Evolutionary conservation across 2,888 invertebrate species (phyloP), one percentile per base, ranked within the genome.

Genomic region (Scaptomyza reducta): DNA sequence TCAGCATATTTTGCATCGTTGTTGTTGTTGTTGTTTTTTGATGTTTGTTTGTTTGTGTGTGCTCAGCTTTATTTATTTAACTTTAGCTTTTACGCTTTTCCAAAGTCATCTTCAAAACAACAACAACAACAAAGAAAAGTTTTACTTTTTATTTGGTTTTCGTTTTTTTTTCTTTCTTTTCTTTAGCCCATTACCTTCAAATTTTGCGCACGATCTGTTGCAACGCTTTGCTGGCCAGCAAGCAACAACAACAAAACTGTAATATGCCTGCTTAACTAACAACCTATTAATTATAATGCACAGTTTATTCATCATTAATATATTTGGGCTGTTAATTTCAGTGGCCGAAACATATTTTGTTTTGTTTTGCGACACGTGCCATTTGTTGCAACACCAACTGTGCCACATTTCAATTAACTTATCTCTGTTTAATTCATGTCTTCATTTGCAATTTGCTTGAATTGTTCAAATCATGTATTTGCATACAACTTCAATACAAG

Each of bases 181-280:
- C 69, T 53, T 57, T 47, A 27, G 60, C 53, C 72, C 66, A 62
- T 78, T 67, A 46, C 76, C 77, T 76, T 72, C 72, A 84, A 88
- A 87, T 88, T 87, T 84, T 84, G 87, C 84, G 84, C 84, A 84
- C 84, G 84, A 84, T 84, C 76, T 81, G 89, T 72, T 88, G 89
- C 87, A 74, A 84, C 82, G 84, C 78, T 87, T 84, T 87, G 85
- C 29, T 84, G 79, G 55, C 14, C 83, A 64, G 31, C 68, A 54
- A 64, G 29, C 25, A 49, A 25, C 31, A 60, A 9, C 25, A 46
- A 53, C 61, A 46, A 50, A 57, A 38, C 38, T 57, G 49, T 44
- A 73, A 61, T 70, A 81, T 80, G 71, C 66, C 81, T 69, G 87
- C 67, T 77, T 80, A 84, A 68, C 72, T 85, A 78, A 73, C 62